Conservation (phyloP, 2,113 vertebrate species). For the Microtus oregoni region DNA sequence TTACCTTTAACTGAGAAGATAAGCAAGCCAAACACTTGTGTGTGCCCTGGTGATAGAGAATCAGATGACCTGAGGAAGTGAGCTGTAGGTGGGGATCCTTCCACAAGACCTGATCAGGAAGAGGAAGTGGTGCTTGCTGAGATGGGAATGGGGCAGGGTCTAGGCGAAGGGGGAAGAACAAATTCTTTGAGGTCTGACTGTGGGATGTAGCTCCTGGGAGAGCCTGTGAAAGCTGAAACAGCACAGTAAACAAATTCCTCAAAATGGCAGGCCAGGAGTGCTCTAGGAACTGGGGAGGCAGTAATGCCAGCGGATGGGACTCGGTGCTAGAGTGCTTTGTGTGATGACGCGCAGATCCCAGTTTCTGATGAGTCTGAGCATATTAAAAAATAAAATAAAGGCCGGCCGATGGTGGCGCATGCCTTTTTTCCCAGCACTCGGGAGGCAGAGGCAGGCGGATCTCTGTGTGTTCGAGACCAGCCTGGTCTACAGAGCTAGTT, state of each 20-base stretch:
- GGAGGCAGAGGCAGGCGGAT: too few species aligned
- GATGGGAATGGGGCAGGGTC: not conserved
- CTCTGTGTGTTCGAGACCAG: too few species aligned
- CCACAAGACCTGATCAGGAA: not conserved
- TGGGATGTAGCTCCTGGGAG: not conserved
- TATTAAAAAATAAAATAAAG: too few species aligned
- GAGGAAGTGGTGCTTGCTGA: not conserved
- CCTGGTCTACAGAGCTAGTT: too few species aligned
- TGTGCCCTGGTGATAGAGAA: not conserved
- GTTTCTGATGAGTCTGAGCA: not conserved
- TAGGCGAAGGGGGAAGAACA: not conserved
- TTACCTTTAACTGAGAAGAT: conserved; percentile 6
- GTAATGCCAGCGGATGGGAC: not conserved
- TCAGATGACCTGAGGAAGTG: not conserved
- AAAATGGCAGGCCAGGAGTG: not conserved
- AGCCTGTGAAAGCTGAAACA: not conserved
- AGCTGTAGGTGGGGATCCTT: not conserved
- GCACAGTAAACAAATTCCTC: not conserved
- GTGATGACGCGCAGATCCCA: not conserved
- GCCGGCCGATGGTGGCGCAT: too few species aligned
- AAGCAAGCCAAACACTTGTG: not conserved
- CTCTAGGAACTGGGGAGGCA: not conserved
- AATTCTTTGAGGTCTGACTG: not conserved
- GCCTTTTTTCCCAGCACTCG: too few species aligned
- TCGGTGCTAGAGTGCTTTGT: not conserved